Evolutionary conservation across 2,113 vertebrate species (phyloP), one percentile per base, ranked within the genome.

Genomic region (Mohoua ochrocephala): DNA sequence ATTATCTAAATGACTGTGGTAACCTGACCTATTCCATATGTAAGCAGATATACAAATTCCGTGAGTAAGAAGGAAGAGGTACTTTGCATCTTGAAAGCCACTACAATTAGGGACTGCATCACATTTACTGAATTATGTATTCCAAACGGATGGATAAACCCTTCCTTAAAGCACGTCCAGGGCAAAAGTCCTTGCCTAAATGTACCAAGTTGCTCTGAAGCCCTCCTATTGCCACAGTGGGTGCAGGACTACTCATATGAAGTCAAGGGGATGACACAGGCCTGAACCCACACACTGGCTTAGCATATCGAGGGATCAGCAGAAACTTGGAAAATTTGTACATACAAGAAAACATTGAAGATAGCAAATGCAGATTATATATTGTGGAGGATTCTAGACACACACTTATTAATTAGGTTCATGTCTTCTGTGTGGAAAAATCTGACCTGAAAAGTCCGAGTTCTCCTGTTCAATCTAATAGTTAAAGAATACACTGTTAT

Each of bases 171-270:
- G 41, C 19, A 69, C 9, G 57, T 16, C 24, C 61, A 56, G 16
- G 6, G 39, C 35, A 60, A n/a, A 79, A 75, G 9, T 13, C 85
- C 30, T 41, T 64, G 30, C 27, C 41, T 41, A 27, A 69, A 54
- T 2, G 15, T 11, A 50, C 7, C 5, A 11, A 33, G 24, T 14
- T 18, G 27, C 41, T 63, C 8, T 26, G 44, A 61, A 91, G 19
- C 7, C 22, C 27, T 11, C 24, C 27, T 13, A 10, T 49, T 59
- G 53, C 37, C n/a, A 31, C 41, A 53, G 64, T 0, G 2, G 27
- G 22, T 28, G 10, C 7, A 76, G 50, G 27, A 60, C 67, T 15
- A 33, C 0, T 1, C 16, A 13, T 26, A 28, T 1, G 11, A 76
- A 80, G 45, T 3, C 59, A 30, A 56, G 56, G 20, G 26, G 23